phyloP scores from a whole-genome alignment of 2,113 vertebrate species.

The Archilochus colubris region DNA sequence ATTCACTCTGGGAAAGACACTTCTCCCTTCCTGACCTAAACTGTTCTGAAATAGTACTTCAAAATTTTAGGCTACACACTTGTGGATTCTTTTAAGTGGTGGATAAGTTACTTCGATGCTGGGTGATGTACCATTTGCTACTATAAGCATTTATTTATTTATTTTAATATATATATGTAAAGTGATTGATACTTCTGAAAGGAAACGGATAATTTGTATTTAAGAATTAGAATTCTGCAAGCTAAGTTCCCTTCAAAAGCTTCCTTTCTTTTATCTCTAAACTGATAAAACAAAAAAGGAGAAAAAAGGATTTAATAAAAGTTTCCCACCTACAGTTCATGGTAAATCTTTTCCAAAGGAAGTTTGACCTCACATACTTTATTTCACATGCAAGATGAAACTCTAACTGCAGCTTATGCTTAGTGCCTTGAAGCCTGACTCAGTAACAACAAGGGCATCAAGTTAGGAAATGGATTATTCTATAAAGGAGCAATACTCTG shows the following conservation, averaged over 20 bases:
- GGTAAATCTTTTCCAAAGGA: constrained; percentile 3
- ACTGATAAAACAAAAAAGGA: neutral
- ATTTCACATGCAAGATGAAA: constrained; percentile 14
- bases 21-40: neutral
- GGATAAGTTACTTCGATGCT: neutral
- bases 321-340: constrained; percentile 2
- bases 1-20: neutral
- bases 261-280: constrained; percentile 11
- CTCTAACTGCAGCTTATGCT: neutral
- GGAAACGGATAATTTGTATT: neutral
- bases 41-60: neutral
- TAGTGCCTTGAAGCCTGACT: constrained; percentile 7
- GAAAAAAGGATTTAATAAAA: neutral
- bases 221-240: neutral
- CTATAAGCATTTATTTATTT: neutral
- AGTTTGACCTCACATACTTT: neutral
- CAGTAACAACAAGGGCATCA: neutral
- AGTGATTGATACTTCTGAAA: neutral
- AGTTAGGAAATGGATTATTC: neutral
- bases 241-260: neutral
- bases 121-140: neutral
- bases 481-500: neutral
- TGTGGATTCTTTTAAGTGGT: neutral
- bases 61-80: neutral
- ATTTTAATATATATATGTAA: neutral